phyloP scores from a whole-genome alignment of 2,888 invertebrate species.

The Atherix ibis region DNA sequence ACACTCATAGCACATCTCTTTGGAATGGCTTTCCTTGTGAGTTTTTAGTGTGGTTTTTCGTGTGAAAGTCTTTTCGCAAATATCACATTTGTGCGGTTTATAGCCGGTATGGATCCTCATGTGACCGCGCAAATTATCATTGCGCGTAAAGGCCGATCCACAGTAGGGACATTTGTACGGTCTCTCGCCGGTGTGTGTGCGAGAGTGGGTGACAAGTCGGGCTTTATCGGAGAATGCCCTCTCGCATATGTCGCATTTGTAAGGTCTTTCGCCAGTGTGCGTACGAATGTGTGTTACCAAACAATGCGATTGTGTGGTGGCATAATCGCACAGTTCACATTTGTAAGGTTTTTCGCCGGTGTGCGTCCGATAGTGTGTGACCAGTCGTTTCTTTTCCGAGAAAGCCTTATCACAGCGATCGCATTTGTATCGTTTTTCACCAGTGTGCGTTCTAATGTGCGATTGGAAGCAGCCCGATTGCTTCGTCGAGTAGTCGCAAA shows the following conservation, averaged over 20 bases:
- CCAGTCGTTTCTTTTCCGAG: conserved; percentile 7
- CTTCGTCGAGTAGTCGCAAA: conserved; percentile 10
- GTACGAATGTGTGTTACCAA: conserved; percentile 7
- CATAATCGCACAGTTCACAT: conserved; percentile 7
- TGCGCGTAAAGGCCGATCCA: no score
- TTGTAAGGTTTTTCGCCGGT: conserved; percentile 10
- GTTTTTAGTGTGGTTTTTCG: no score
- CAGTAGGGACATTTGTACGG: conserved; percentile 9
- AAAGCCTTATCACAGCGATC: conserved; percentile 8
- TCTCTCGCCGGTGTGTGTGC: conserved; percentile 6
- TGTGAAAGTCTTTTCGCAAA: no score
- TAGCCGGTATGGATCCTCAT: no score
- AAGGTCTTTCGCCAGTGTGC: conserved; percentile 9
- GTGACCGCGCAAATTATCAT: no score
- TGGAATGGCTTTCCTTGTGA: no score
- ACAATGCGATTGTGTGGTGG: conserved; percentile 7
- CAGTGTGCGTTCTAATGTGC: conserved; percentile 9
- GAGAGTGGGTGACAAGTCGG: conserved; percentile 7
- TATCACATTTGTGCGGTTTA: no score
- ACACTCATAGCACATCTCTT: no score
- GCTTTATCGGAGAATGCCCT: conserved; percentile 6
- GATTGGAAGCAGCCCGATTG: conserved; percentile 9
- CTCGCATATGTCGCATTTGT: conserved; percentile 7
- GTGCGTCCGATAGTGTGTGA: conserved; percentile 8
- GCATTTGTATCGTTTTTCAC: conserved; percentile 10